Evolutionary conservation across 1,140 invertebrate species (phyloP).

Genomic region (Parasteatoda tepidariorum): DNA sequence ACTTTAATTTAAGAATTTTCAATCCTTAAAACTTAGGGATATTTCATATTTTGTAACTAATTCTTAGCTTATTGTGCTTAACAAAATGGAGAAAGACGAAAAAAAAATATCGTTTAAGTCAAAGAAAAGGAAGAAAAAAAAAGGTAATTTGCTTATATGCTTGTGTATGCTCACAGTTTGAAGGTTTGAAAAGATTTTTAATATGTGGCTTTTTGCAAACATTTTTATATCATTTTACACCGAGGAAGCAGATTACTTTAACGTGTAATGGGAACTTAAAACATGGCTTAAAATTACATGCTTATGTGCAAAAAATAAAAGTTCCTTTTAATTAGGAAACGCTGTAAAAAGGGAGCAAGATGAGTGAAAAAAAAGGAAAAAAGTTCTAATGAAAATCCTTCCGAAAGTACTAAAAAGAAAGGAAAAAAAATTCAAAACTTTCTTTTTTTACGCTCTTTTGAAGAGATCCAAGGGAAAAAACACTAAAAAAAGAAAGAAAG

Average conservation of each 20-base stretch:
- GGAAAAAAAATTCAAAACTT: background rate
- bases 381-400: background rate
- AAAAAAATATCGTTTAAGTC: too few relatives aligned
- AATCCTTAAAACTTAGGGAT: too few relatives aligned
- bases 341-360: background rate
- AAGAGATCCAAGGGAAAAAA: constrained; percentile 23
- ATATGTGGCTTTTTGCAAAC: background rate
- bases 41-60: too few relatives aligned
- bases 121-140: too few relatives aligned
- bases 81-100: too few relatives aligned
- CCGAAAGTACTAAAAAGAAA: background rate
- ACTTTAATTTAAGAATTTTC: too few relatives aligned
- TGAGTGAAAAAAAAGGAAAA: background rate
- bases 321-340: constrained; percentile 43
- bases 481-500: constrained; percentile 2
- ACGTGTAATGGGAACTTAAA: constrained; percentile 43
- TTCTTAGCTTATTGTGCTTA: too few relatives aligned
- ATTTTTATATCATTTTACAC: background rate
- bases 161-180: background rate
- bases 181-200: background rate
- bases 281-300: constrained; percentile 35
- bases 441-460: background rate
- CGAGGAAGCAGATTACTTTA: background rate
- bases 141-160: too few relatives aligned
- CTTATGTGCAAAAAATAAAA: background rate